phyloP scores from a whole-genome alignment of 2,888 invertebrate species.

The Pristionchus entomophagus region DNA sequence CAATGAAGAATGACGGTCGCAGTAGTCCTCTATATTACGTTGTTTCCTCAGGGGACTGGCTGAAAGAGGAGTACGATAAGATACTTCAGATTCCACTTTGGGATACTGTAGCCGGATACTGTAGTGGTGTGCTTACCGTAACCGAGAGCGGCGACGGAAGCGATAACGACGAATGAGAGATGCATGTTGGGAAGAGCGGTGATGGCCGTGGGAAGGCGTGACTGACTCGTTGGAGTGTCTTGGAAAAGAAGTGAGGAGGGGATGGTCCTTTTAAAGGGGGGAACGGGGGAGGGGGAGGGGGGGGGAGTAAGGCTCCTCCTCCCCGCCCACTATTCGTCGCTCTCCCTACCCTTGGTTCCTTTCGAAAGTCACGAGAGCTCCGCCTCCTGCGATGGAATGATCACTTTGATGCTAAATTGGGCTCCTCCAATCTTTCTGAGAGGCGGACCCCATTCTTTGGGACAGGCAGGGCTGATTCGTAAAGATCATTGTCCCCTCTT shows the following conservation, averaged over 20 bases:
- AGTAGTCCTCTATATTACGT: conserved; percentile 60
- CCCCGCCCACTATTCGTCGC: neutral
- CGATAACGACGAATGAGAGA: conserved; percentile 2
- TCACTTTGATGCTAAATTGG: conserved; percentile 46
- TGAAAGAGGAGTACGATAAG: too few species aligned
- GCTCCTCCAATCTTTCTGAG: neutral
- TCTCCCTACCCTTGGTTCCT: neutral
- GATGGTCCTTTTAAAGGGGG: neutral
- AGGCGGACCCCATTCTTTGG: neutral
- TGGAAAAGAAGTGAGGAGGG: conserved; percentile 17
- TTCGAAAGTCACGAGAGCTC: conserved; percentile 38
- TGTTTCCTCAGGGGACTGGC: neutral
- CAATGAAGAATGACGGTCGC: conserved; percentile 62
- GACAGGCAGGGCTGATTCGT: neutral
- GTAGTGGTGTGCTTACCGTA: neutral
- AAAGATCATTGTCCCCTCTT: conserved; percentile 20
- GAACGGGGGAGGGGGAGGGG: too few species aligned
- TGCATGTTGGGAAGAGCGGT: conserved; percentile 9
- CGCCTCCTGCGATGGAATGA: too few species aligned
- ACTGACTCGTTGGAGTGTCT: conserved; percentile 14
- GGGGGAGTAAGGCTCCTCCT: too few species aligned
- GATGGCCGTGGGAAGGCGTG: neutral
- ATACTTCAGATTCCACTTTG: too few species aligned
- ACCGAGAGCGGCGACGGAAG: conserved; percentile 32
- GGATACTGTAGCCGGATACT: neutral